Evolutionary conservation across 2,797 vertebrate species (phyloP), one percentile per base, ranked within the genome.

Genomic region (Setipinna tenuifilis): DNA sequence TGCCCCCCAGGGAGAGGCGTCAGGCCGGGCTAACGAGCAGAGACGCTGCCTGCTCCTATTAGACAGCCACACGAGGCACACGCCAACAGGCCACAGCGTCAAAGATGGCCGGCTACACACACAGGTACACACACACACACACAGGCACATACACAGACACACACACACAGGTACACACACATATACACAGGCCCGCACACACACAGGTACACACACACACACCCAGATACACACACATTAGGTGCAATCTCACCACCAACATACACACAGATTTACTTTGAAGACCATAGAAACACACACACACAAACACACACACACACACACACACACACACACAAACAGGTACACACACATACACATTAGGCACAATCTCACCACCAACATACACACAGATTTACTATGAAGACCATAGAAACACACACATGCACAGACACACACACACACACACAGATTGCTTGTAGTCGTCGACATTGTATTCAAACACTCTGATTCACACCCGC

Each of bases 11-110:
- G 90, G 93, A 95, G 93, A 92, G 93, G 93, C 88, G 87, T 86
- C 86, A 91, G 90, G 91, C 91, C 92, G 90, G 92, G 92, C 86
- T 93, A 94, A 93, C 93, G 92, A 93, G 89, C 93, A 92, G 92
- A 93, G 94, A 94, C 91, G 90, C 87, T 88, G 91, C 89, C 89
- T 88, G 85, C 86, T 92, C 86, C 89, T 90, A 90, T 90, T 92
- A 93, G 89, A 88, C 90, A 86, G 88, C 88, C 90, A 87, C 87
- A 87, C 92, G 91, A 88, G 89, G 89, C 91, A 86, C 87, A 87
- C 92, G 90, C 91, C 87, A 93, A 86, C 44, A 92, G 91, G 91
- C 87, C 86, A 83, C 86, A 85, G 85, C 90, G 86, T 88, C 89
- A 93, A 89, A 88, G 84, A n/a, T 68, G 57, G 65, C 89, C 90